Evolutionary conservation across 2,888 invertebrate species (phyloP).

Genomic region (Creontiades dilutus): DNA sequence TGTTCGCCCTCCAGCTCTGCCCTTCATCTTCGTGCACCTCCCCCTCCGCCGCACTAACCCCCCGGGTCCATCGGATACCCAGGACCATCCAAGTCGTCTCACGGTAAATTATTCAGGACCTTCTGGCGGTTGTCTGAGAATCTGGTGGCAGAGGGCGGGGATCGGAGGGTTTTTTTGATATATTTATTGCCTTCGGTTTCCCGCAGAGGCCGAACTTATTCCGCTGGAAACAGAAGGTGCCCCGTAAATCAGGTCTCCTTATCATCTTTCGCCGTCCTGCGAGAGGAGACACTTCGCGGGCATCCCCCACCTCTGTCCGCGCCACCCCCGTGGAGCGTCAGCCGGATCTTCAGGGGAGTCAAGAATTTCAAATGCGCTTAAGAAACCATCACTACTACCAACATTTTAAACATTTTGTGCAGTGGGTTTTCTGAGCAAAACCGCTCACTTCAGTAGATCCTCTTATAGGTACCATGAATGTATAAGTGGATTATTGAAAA

Average conservation of each 20-base stretch:
- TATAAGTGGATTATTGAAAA: too few species aligned
- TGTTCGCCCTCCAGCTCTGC: not conserved
- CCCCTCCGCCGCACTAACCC: not conserved
- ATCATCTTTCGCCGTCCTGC: slow-evolving; percentile 19
- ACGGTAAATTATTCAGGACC: slow-evolving; percentile 28
- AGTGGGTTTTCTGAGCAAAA: too few species aligned
- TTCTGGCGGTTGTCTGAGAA: slow-evolving; percentile 25
- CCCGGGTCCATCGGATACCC: not conserved
- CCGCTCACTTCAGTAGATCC: too few species aligned
- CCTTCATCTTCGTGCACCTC: slow-evolving; percentile 14
- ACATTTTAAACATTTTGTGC: too few species aligned
- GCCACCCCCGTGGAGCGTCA: not conserved
- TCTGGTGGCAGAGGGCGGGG: not conserved
- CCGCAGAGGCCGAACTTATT: slow-evolving; percentile 32
- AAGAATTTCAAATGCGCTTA: too few species aligned
- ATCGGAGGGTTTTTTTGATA: not conserved
- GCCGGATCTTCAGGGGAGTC: not conserved
- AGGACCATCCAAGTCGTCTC: not conserved
- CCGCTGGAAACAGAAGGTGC: slow-evolving; percentile 22
- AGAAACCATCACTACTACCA: too few species aligned
- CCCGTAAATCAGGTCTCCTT: slow-evolving; percentile 18
- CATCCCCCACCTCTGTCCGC: not conserved
- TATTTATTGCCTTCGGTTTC: slow-evolving; percentile 30
- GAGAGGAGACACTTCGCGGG: not conserved
- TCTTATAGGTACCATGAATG: too few species aligned